Percentiles rank a stretch among this genome's conserved stretches.
phyloP scores from a whole-genome alignment of 1,140 invertebrate genomes.

The Hycleus cichorii region DNA sequence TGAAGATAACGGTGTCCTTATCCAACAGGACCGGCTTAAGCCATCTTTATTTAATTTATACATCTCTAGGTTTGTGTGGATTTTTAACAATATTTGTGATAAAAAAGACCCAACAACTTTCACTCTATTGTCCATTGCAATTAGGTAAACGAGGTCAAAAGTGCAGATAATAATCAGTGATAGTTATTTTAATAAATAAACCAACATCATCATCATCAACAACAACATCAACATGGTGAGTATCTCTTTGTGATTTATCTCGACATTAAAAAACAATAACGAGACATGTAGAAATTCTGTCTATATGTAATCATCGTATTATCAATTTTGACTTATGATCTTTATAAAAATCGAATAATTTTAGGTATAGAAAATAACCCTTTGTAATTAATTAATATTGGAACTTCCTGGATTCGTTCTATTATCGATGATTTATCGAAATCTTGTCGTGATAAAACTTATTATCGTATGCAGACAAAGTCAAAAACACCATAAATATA shows the following conservation, averaged over 20 bases:
- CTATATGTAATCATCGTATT: too few species aligned
- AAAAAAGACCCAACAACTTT: background rate
- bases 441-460: slow-evolving; percentile 1
- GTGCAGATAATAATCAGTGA: slow-evolving; percentile 7
- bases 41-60: too few species aligned
- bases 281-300: too few species aligned
- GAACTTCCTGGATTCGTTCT: slow-evolving; percentile 9
- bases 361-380: too few species aligned
- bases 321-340: too few species aligned
- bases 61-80: too few species aligned
- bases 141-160: slow-evolving; percentile 13
- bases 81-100: too few species aligned
- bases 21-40: background rate
- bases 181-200: slow-evolving; percentile 8
- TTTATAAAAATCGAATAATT: too few species aligned
- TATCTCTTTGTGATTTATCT: too few species aligned
- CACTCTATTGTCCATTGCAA: slow-evolving; percentile 12
- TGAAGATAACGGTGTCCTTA: slow-evolving; percentile 4
- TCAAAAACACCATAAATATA: slow-evolving; percentile 22
- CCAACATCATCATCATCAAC: background rate
- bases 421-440: background rate
- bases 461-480: slow-evolving; percentile 11
- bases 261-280: too few species aligned
- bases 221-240: background rate
- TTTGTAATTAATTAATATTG: too few species aligned